Percentiles rank a stretch among this genome's conserved stretches.
Conservation (phyloP, 2,888 invertebrate species). For the Drosophila barbarae region DNA sequence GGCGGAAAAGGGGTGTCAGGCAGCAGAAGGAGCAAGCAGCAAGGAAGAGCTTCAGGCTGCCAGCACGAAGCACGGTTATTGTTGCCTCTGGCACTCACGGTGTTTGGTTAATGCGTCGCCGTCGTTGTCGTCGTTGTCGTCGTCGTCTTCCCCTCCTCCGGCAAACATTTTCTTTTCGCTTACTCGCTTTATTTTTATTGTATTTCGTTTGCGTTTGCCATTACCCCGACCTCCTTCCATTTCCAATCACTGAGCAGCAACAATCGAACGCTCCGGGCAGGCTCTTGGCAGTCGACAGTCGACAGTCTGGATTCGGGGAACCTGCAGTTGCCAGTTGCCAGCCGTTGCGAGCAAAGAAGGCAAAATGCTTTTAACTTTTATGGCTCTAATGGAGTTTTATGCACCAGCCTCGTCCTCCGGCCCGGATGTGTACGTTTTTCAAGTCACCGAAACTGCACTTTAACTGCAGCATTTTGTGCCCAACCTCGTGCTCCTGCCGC, state of each 20-base stretch:
- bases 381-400: conserved; percentile 52
- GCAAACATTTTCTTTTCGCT: conserved; percentile 30
- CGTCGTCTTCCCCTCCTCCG: neutral
- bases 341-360: conserved; percentile 21
- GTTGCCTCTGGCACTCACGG: conserved; percentile 42
- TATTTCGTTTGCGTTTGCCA: conserved; percentile 38
- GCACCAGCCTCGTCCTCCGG: conserved; percentile 12
- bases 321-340: conserved; percentile 28
- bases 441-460: conserved; percentile 37
- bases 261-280: conserved; percentile 40
- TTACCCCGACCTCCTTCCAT: conserved; percentile 21
- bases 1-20: conserved; percentile 2
- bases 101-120: conserved; percentile 44
- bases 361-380: conserved; percentile 55
- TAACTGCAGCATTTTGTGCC: conserved; percentile 17
- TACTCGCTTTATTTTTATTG: conserved; percentile 46
- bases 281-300: conserved; percentile 39
- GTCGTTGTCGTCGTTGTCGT: neutral
- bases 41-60: neutral
- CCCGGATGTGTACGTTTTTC: conserved; percentile 20
- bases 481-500: neutral
- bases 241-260: conserved; percentile 47
- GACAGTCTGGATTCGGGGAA: conserved; percentile 22
- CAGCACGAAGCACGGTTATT: conserved; percentile 27
- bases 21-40: neutral